These are phyloP conservation scores for Drosophila acutilabella DNA, from an alignment of 2,888 invertebrate species.

Conservation along the genomic window DNA sequence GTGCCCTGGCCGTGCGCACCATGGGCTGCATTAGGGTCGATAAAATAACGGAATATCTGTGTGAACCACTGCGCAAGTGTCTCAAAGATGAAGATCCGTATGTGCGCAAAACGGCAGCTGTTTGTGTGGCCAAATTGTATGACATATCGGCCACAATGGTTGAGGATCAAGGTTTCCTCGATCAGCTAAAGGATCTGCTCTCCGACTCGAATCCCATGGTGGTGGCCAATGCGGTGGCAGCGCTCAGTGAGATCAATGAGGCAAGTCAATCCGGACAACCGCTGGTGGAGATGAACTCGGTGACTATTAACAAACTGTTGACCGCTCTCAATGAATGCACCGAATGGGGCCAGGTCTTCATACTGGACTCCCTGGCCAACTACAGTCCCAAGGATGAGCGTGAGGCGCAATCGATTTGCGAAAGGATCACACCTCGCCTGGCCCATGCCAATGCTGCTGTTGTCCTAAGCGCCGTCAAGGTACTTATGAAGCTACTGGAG, in stretches of 20 bases:
- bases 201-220: slow-evolving; percentile 99
- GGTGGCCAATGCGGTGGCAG: slow-evolving; percentile 99
- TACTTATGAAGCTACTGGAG: slow-evolving; percentile 99
- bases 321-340: slow-evolving; percentile 99
- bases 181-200: slow-evolving; percentile 97
- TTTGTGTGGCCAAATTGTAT: slow-evolving; percentile 99
- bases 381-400: slow-evolving; percentile 98
- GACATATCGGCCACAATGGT: slow-evolving; percentile 94
- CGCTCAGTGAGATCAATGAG: slow-evolving; percentile 99
- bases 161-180: slow-evolving; percentile 95
- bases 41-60: slow-evolving; percentile 99
- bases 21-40: slow-evolving; percentile 99
- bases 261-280: slow-evolving; percentile 97
- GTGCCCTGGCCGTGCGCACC: slow-evolving; percentile 98
- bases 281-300: slow-evolving; percentile 97
- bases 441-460: slow-evolving; percentile 99
- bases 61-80: slow-evolving; percentile 98
- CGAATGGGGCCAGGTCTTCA: slow-evolving; percentile 99
- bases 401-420: slow-evolving; percentile 99
- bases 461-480: slow-evolving; percentile 98
- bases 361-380: slow-evolving; percentile 98
- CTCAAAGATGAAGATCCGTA: slow-evolving; percentile 98
- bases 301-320: slow-evolving; percentile 98
- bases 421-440: slow-evolving; percentile 97
- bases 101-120: slow-evolving; percentile 99